Conservation (phyloP, 1,140 invertebrate species). For the Drosophila bifasciata region DNA sequence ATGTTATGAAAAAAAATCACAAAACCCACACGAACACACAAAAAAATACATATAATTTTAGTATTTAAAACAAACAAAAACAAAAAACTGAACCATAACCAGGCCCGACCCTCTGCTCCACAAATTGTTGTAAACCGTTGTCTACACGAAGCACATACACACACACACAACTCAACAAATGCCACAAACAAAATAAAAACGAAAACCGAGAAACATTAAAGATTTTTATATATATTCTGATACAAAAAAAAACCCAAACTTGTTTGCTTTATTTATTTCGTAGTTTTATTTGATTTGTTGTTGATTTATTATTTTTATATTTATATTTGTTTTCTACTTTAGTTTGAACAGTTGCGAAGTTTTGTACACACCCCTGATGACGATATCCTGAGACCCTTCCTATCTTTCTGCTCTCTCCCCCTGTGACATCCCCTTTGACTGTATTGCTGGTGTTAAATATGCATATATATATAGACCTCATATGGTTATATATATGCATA, state of each 20-base stretch:
- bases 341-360: slow-evolving; percentile 36
- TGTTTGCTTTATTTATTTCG: slow-evolving; percentile 44
- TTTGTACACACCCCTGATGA: slow-evolving; percentile 18
- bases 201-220: slow-evolving; percentile 68
- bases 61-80: not conserved
- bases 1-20: slow-evolving; percentile 63
- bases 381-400: slow-evolving; percentile 15
- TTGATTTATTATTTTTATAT: too few relatives aligned
- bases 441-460: slow-evolving; percentile 40
- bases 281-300: slow-evolving; percentile 12
- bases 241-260: slow-evolving; percentile 38
- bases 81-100: slow-evolving; percentile 27
- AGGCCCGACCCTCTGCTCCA: slow-evolving; percentile 30
- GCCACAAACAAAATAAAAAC: slow-evolving; percentile 64
- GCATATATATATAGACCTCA: slow-evolving; percentile 46
- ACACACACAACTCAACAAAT: slow-evolving; percentile 48
- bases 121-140: slow-evolving; percentile 65
- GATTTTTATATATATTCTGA: slow-evolving; percentile 69
- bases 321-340: slow-evolving; percentile 12
- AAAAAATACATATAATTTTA: slow-evolving; percentile 25
- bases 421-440: not conserved
- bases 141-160: slow-evolving; percentile 29
- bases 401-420: not conserved
- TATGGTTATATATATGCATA: slow-evolving; percentile 41
- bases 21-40: slow-evolving; percentile 36